Evolutionary conservation across 1,140 invertebrate genomes (phyloP), one percentile per base, ranked within the genome.

Genomic region (Venturia canescens): DNA sequence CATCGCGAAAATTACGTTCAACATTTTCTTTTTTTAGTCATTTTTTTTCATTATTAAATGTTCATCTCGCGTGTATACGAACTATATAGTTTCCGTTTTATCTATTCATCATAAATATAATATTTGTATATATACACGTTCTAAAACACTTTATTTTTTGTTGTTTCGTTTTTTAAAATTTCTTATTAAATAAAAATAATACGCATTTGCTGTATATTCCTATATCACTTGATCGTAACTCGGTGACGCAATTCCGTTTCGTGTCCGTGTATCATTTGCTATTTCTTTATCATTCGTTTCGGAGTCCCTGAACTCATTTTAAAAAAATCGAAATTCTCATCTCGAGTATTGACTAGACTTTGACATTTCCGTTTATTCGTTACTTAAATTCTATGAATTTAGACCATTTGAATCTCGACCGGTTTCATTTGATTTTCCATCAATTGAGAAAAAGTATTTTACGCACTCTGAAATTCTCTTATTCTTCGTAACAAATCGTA

Each of bases 41-140:
- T 60, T 77, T 31, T 27, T 15, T 29, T 26, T 26, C 9, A 16
- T 31, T 77, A 6, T 72, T 48, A 11, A 38, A 7, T 44, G 29
- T 60, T 1, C 23, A 23, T 60, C 2, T 26, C 18, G 21, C 21
- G 18, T 75, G 7, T 27, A 57, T 53, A 29, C 26, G 23, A 38
- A 26, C 23, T 75, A 75, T 16, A 77, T 63, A n/a, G n/a, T 48
- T 29, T 60, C 18, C 34, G 5, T 63, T 5, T 63, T 13, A 3
- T 29, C 70, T 48, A 26, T 50, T 26, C 38, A 38, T 50, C 70
- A 26, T 77, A 77, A 77, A 77, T 77, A 77, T 66, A 77, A 77
- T 77, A 63, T 63, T 27, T 34, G 31, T n/a, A 53, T 76, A 77
- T 77, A 77, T 77, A 77, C 74, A 77, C 53, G 27, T 66, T 77